Percentiles rank a stretch among this genome's conserved stretches.
These are phyloP conservation scores for Plecturocebus donacophilus DNA, from an alignment of 2,113 vertebrate genomes.

Conservation along the genomic window DNA sequence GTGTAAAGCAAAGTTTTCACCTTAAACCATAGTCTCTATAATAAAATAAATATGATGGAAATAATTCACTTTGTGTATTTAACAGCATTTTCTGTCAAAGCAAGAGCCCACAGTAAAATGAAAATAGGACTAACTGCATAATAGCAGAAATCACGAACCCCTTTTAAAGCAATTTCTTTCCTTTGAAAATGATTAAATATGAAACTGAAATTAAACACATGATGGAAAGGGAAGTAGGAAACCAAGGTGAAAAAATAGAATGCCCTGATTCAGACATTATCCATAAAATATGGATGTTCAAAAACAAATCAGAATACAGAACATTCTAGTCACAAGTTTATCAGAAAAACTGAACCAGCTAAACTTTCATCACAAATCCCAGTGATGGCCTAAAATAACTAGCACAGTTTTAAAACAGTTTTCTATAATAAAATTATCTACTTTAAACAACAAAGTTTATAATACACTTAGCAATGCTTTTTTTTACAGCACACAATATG, in stretches of 20 bases:
- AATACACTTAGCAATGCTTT: not conserved
- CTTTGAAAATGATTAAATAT: slow-evolving; percentile 43
- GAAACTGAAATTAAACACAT: slow-evolving; percentile 44
- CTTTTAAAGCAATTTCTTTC: slow-evolving; percentile 39
- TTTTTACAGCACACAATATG: not conserved
- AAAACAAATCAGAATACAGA: slow-evolving; percentile 27
- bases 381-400: not conserved
- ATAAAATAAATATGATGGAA: not conserved
- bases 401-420: not conserved
- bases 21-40: not conserved
- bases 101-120: not conserved
- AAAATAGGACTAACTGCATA: slow-evolving; percentile 3
- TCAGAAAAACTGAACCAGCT: slow-evolving; percentile 6
- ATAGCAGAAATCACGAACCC: not conserved
- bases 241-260: not conserved
- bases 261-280: not conserved
- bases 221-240: not conserved
- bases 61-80: not conserved
- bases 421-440: slow-evolving; percentile 33
- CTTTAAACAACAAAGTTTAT: not conserved
- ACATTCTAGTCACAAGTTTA: slow-evolving; percentile 7
- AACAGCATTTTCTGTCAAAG: slow-evolving; percentile 40
- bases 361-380: not conserved
- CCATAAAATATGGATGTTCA: not conserved
- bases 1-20: slow-evolving; percentile 7